These are phyloP conservation scores for Heteromormyrus szaboi DNA, from an alignment of 2,797 vertebrate species.

Conservation along the genomic window DNA sequence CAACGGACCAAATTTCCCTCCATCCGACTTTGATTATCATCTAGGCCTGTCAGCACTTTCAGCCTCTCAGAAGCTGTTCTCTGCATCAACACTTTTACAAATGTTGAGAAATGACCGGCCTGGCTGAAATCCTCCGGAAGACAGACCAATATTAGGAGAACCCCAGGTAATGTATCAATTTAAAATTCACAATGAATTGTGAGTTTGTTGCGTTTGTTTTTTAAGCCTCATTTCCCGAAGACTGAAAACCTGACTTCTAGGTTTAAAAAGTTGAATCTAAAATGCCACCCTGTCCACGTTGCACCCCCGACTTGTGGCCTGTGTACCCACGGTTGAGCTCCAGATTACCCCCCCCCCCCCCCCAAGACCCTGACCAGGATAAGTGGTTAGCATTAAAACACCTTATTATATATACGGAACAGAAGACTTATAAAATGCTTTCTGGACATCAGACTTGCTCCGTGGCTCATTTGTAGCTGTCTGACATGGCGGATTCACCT, in stretches of 20 bases:
- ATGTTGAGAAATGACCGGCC: background rate
- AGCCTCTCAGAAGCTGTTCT: background rate
- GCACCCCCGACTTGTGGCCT: background rate
- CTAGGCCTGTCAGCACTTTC: background rate
- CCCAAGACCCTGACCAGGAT: background rate
- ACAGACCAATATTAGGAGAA: background rate
- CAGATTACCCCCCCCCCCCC: background rate
- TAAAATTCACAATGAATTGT: background rate
- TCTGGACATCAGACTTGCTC: background rate
- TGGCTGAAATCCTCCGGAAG: background rate
- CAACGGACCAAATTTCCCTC: background rate
- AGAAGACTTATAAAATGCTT: background rate
- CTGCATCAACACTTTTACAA: background rate
- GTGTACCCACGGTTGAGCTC: background rate
- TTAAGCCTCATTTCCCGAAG: background rate
- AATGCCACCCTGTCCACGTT: background rate
- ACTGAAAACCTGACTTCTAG: background rate
- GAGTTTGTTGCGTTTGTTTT: background rate
- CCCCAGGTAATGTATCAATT: background rate
- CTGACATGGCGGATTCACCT: background rate
- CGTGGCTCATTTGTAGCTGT: background rate
- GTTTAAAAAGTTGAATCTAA: background rate
- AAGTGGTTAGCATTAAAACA: background rate
- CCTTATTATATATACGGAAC: background rate
- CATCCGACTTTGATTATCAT: background rate